Evolutionary conservation across 1,140 invertebrate species (phyloP), one percentile per base, ranked within the genome.

Genomic region (Drosophila albomicans): DNA sequence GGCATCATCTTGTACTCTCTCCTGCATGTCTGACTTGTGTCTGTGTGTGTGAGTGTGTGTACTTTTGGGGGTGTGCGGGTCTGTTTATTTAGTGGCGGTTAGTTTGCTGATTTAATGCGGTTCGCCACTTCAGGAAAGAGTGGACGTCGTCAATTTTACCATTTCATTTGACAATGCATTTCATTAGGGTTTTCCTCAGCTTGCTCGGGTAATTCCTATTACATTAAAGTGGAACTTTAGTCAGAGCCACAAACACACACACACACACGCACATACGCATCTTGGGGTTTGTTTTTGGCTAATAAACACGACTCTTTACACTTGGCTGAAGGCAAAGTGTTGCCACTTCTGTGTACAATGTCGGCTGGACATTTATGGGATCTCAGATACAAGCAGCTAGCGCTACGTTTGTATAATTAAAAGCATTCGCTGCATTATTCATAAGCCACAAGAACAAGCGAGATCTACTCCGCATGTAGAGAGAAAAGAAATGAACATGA

Each of bases 161-260:
- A 88, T 88, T 88, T 89, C 84, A 88, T 89, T 88, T 88, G 80
- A 89, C 84, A 88, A 88, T 88, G 85, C 85, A 89, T 88, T 88
- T 88, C 84, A 88, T 88, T 88, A 88, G 61, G 74, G 82, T 79
- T 72, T 43, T 51, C 72, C 35, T 25, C 46, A 16, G 59, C 10
- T 28, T 52, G 59, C 45, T 30, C 43, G 51, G 63, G 63, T 76
- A 70, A 74, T 84, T 82, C 69, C 54, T 84, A 80, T 84, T 81
- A 84, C 82, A 89, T 89, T 88, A 89, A 84, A 89, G 78, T 70
- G 77, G 69, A 88, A 75, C 52, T 62, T 80, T 70, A 51, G 70
- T 32, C 41, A 58, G 41, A 20, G 20, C 20, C 20, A 25, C 30
- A 30, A 43, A 64, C 35, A 49, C 45, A 51, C 16, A 57, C 20